Base-by-base conservation (phyloP, 2,888 invertebrate genomes). In the Acrocyrtus sp. region DNA sequence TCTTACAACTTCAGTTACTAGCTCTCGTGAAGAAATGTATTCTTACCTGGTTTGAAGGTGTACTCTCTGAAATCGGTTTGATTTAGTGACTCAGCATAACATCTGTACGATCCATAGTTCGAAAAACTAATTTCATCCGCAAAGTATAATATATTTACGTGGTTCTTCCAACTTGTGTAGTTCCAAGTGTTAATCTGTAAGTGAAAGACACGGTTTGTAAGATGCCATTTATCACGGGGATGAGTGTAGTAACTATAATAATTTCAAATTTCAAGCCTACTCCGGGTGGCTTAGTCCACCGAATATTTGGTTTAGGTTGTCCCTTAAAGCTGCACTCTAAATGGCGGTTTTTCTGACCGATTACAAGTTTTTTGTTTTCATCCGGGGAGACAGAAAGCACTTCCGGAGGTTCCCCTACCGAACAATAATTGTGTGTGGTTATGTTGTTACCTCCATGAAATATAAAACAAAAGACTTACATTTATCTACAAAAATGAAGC, bases 311-410 rank as follows among this genome's bases (percentile, higher is more conserved):
- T 5, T 17, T 10, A 5, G 72, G 72, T 19, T 58, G 24, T 3
- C 72, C 72, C 0, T 8, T 57, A 45, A 65, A 72, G 22, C 10
- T 27, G 47, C 72, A 72, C 2, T 39, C 15, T 2, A 72, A 26
- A 2, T 10, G 27, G 21, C 65, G 29, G 15, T 43, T 39, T 24
- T 17, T 22, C 21, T 72, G 65, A 2, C 72, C 72, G 0, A 65
- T n/a, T 17, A 50, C 6, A 29, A 65, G 58, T 2, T 57, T 39
- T 8, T 10, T 21, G 17, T 47, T 2, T 1, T 19, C 15, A 3
- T 50, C 56, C 0, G 70, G n/a, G 15, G 12, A n/a, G 12, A 70
- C 15, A 0, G 56, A 56, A 12, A 63, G 6, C 4, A 70, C 45
- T 41, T 34, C 19, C 4, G 70, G 70, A 3, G 17, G 1, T 27